phyloP scores from a whole-genome alignment of 2,113 vertebrate species.

The Phaethon lepturus region DNA sequence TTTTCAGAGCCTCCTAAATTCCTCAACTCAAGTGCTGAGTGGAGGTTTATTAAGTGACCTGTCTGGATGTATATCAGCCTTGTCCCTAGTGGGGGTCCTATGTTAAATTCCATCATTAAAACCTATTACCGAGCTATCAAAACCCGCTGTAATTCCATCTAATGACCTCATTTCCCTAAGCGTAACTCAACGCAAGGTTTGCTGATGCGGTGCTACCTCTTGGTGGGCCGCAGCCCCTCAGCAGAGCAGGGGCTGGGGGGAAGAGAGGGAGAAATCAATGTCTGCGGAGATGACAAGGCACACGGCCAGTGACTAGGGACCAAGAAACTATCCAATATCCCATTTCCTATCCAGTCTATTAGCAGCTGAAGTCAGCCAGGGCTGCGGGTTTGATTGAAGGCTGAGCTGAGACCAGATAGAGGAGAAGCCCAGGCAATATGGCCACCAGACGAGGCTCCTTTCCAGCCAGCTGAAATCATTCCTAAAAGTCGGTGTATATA shows the following conservation, averaged over 20 bases:
- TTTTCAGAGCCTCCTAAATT: conserved; percentile 75
- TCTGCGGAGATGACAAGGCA: conserved; percentile 85
- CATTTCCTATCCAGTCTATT: conserved; percentile 87
- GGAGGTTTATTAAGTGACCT: conserved; percentile 80
- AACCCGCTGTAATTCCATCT: conserved; percentile 79
- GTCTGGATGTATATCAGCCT: conserved; percentile 81
- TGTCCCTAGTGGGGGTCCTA: conserved; percentile 80
- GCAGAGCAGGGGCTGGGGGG: conserved; percentile 48
- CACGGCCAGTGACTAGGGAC: conserved; percentile 79
- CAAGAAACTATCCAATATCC: conserved; percentile 80
- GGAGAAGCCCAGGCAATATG: conserved; percentile 73
- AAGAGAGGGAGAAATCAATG: conserved; percentile 79
- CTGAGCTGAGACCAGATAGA: conserved; percentile 79
- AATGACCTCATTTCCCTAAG: conserved; percentile 88
- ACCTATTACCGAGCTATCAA: conserved; percentile 88
- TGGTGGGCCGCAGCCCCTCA: conserved; percentile 23
- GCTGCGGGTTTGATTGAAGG: conserved; percentile 78
- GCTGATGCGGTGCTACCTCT: conserved; percentile 58
- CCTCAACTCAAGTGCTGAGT: conserved; percentile 64
- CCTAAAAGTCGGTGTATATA: conserved; percentile 57
- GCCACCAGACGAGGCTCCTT: conserved; percentile 72
- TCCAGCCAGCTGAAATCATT: conserved; percentile 72
- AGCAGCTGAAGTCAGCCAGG: conserved; percentile 83
- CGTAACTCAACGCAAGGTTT: conserved; percentile 75
- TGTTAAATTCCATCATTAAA: conserved; percentile 85